Evolutionary conservation across 2,797 vertebrate genomes (phyloP).

Genomic region (Scarus forsteni): DNA sequence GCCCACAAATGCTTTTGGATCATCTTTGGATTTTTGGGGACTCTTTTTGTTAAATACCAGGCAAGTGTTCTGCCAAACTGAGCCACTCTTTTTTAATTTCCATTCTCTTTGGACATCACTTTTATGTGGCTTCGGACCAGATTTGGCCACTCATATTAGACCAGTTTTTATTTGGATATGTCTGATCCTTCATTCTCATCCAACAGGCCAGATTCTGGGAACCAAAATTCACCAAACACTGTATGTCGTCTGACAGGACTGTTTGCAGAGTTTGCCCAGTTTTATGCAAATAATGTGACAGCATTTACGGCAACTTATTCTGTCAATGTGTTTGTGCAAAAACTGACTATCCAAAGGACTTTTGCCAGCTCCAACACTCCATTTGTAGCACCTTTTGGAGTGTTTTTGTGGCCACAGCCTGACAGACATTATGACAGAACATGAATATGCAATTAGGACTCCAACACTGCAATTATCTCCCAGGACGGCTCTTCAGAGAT

Average conservation of each 20-base stretch:
- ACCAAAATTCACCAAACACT: not conserved
- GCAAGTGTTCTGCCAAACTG: not conserved
- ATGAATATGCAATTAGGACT: slow-evolving; percentile 42
- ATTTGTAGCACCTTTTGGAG: slow-evolving; percentile 15
- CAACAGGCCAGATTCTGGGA: not conserved
- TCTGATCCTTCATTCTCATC: slow-evolving; percentile 1
- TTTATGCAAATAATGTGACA: slow-evolving; percentile 25
- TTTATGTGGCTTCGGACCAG: not conserved
- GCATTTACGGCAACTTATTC: slow-evolving; percentile 9
- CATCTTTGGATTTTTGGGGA: too few relatives aligned
- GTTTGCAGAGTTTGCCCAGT: not conserved
- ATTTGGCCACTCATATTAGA: not conserved
- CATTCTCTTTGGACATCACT: slow-evolving; percentile 1
- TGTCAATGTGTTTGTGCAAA: slow-evolving; percentile 27
- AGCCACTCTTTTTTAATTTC: not conserved
- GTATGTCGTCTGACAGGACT: not conserved
- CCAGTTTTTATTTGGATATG: not conserved
- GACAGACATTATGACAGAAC: slow-evolving; percentile 17
- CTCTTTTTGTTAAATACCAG: not conserved
- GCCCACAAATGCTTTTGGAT: too few relatives aligned
- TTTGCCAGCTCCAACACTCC: slow-evolving; percentile 9
- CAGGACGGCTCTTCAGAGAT: slow-evolving; percentile 28
- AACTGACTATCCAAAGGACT: slow-evolving; percentile 21
- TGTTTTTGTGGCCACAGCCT: slow-evolving; percentile 10
- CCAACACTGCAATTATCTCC: slow-evolving; percentile 17